Evolutionary conservation across 2,797 vertebrate species (phyloP).

Genomic region (Harpagifer antarcticus): DNA sequence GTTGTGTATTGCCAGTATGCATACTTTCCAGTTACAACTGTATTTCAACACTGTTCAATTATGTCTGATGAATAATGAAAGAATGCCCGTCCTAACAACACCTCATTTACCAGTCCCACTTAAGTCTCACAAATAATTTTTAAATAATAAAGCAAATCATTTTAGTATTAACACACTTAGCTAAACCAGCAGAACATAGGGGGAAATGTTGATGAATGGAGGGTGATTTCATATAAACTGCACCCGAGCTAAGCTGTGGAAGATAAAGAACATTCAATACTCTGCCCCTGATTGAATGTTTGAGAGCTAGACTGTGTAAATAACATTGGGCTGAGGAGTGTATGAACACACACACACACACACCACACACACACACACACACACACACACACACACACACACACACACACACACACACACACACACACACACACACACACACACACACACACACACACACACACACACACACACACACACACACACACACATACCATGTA

Average conservation of each 20-base stretch:
- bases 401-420: too few species aligned
- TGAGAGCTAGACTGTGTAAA: conserved; percentile 73
- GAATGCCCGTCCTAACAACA: conserved; percentile 14
- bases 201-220: conserved; percentile 56
- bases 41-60: background rate
- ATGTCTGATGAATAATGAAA: conserved; percentile 9
- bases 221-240: conserved; percentile 62
- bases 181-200: conserved; percentile 57
- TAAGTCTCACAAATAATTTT: conserved; percentile 18
- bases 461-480: conserved; percentile 20
- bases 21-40: background rate
- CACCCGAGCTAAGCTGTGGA: conserved; percentile 36
- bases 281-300: conserved; percentile 75
- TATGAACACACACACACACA: conserved; percentile 11
- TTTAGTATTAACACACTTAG: conserved; percentile 61
- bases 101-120: conserved; percentile 11
- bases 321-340: conserved; percentile 37
- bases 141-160: conserved; percentile 73
- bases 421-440: too few species aligned
- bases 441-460: too few species aligned
- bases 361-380: too few species aligned
- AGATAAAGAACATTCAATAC: conserved; percentile 76
- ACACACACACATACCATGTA: background rate
- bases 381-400: too few species aligned
- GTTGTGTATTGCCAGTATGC: background rate